phyloP scores from a whole-genome alignment of 2,113 vertebrate genomes.

The Boulengeromyrus knoepffleri region DNA sequence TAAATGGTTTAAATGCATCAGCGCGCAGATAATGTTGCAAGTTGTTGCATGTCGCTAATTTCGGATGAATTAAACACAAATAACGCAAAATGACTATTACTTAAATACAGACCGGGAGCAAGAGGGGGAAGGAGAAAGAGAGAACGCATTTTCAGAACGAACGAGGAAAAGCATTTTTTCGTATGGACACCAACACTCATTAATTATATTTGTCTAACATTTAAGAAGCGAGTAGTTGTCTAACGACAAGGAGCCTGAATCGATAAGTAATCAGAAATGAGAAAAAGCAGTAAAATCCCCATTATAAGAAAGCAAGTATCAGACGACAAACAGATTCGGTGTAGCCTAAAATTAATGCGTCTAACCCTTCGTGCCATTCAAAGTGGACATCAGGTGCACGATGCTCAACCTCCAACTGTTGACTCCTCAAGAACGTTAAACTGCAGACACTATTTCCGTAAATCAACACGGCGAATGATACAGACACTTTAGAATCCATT shows the following conservation, averaged over 20 bases:
- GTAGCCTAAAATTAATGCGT: background rate
- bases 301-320: background rate
- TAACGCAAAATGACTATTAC: background rate
- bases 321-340: background rate
- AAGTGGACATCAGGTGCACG: background rate
- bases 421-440: background rate
- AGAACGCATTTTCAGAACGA: background rate
- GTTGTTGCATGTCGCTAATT: background rate
- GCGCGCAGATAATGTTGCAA: background rate
- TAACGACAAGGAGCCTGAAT: background rate
- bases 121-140: background rate
- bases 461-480: background rate
- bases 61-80: background rate
- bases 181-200: background rate
- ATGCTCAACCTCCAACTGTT: slow-evolving; percentile 12
- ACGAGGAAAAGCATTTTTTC: background rate
- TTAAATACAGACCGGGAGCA: background rate
- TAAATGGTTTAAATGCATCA: background rate
- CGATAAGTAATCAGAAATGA: background rate
- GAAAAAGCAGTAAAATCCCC: background rate
- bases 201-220: background rate
- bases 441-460: background rate
- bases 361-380: background rate
- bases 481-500: background rate
- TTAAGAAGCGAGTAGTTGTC: background rate